Base-by-base conservation (phyloP, 1,140 invertebrate species). In the Octopus bimaculoides region DNA sequence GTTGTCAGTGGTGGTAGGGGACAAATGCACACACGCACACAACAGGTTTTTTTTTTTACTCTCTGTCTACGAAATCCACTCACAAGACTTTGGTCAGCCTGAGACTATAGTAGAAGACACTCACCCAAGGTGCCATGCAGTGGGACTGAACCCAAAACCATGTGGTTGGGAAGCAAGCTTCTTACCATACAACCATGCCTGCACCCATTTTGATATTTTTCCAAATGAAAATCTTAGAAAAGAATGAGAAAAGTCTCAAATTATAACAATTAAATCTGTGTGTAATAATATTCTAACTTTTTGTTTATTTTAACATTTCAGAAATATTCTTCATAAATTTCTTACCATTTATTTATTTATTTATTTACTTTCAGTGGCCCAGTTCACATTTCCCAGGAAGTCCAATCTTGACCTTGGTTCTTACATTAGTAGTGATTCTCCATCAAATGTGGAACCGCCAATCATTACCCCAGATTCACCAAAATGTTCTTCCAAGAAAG, bases 341-440 rank as follows among this genome's bases (percentile, higher is more conserved):
- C 9, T 17, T 61, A 12, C 1, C 9, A 61, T 61, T 61, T 61
- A 12, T 61, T 71, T 78, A 7, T 61, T 61, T n/a, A n/a, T 20
- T 71, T 78, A 79, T 79, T 14, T 83, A 78, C 79, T 82, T 86
- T 52, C 80, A 90, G 90, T 88, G 81, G 91, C 90, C 76, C 94
- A 96, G 86, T 98, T 96, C 91, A 93, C 97, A 85, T 98, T 94
- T 88, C 95, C 97, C 87, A 92, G 96, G 61, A 92, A 85, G 12
- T 92, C 93, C 86, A 93, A 93, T 82, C 93, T 93, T 6, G 80
- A 85, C 61, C 79, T 88, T 69, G 82, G 87, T 7, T 82, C 83
- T 2, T 89, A 85, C 66, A 87, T 89, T 84, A 83, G 79, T 53
- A 80, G 85, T 75, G 83, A 52, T 17, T 75, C 74, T 52, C 26